A percentile compares a stretch with the other conserved stretches of the same genome.
These are phyloP conservation scores for Polyommatus icarus DNA, from an alignment of 2,888 invertebrate genomes.

Conservation along the genomic window DNA sequence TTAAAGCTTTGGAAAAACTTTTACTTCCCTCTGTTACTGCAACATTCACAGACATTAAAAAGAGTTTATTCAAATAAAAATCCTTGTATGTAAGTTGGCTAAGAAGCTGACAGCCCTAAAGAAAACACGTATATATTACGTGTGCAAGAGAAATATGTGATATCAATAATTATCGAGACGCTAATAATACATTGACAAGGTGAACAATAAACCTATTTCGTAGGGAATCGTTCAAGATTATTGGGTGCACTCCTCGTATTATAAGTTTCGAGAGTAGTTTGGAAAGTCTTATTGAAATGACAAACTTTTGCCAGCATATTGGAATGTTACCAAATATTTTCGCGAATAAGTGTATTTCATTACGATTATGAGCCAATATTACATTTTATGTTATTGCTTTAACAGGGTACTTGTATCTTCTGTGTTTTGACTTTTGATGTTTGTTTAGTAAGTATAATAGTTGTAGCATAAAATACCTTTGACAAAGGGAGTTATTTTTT, in stretches of 20 bases:
- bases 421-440: neutral
- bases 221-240: constrained; percentile 29
- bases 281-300: constrained; percentile 27
- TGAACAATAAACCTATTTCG: constrained; percentile 39
- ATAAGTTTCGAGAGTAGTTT: constrained; percentile 31
- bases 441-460: neutral
- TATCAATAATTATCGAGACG: constrained; percentile 39
- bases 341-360: neutral
- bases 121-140: constrained; percentile 32
- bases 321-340: constrained; percentile 27
- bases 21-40: neutral
- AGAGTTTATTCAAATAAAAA: neutral
- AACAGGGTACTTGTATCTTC: neutral
- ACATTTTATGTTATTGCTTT: neutral
- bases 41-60: neutral
- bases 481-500: neutral
- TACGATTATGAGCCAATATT: constrained; percentile 22
- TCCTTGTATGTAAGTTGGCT: neutral
- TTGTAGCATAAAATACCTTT: neutral
- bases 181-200: constrained; percentile 41
- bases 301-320: constrained; percentile 26
- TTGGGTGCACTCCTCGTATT: constrained; percentile 30
- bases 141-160: constrained; percentile 35
- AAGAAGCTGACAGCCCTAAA: constrained; percentile 25
- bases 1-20: neutral